These are phyloP conservation scores for Oryzias celebensis DNA, from an alignment of 2,113 vertebrate genomes.

Conservation along the genomic window DNA sequence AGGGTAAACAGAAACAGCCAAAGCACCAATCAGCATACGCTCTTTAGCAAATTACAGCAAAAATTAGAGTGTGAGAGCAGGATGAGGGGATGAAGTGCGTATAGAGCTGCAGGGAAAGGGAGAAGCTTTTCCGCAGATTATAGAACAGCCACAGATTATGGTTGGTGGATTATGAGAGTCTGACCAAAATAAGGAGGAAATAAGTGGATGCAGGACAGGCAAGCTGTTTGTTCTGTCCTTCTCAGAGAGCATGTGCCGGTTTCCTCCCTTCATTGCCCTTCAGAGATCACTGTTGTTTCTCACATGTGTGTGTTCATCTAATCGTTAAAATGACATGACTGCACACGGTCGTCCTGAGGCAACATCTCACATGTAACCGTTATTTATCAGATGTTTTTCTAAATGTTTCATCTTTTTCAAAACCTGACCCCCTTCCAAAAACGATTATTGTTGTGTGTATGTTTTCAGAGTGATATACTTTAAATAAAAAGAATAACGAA, in stretches of 20 bases:
- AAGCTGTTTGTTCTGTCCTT: slow-evolving; percentile 20
- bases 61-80: slow-evolving; percentile 72
- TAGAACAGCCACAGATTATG: slow-evolving; percentile 67
- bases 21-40: slow-evolving; percentile 52
- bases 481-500: too few relatives aligned
- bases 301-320: not conserved
- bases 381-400: too few relatives aligned
- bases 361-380: not conserved
- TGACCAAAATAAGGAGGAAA: slow-evolving; percentile 47
- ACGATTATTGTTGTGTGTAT: too few relatives aligned
- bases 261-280: not conserved
- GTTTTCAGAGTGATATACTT: too few relatives aligned
- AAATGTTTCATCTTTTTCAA: too few relatives aligned
- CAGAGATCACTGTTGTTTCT: not conserved
- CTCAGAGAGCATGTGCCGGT: slow-evolving; percentile 20
- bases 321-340: not conserved
- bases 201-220: slow-evolving; percentile 37
- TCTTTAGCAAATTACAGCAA: slow-evolving; percentile 72
- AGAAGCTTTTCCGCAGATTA: slow-evolving; percentile 73
- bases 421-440: too few relatives aligned
- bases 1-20: slow-evolving; percentile 55
- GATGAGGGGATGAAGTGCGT: slow-evolving; percentile 67
- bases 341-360: not conserved
- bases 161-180: slow-evolving; percentile 68
- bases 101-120: slow-evolving; percentile 55